A percentile compares a stretch with the other conserved stretches of the same genome.
Evolutionary conservation across 2,888 invertebrate species (phyloP).

Genomic region (Lasioglossum morio): DNA sequence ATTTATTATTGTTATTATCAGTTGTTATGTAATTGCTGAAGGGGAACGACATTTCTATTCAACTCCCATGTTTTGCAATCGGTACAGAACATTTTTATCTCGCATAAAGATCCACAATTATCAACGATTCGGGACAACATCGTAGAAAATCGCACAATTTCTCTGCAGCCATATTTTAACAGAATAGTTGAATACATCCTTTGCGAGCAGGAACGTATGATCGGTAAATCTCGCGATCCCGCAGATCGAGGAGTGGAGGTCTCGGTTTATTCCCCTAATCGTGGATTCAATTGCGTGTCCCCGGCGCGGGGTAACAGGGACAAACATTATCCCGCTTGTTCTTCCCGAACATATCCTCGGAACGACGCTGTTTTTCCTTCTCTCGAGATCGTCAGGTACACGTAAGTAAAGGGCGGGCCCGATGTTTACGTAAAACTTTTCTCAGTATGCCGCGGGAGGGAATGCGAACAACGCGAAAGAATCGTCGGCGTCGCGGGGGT

Average conservation of each 20-base stretch:
- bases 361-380: slow-evolving; percentile 46
- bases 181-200: background rate
- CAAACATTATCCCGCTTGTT: slow-evolving; percentile 58
- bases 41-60: too few relatives aligned
- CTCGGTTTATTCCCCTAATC: slow-evolving; percentile 32
- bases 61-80: too few relatives aligned
- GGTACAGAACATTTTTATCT: too few relatives aligned
- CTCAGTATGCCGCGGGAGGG: slow-evolving; percentile 39
- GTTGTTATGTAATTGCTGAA: too few relatives aligned
- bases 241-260: background rate
- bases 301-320: slow-evolving; percentile 37
- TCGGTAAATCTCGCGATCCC: background rate
- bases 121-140: too few relatives aligned
- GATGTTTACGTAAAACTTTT: slow-evolving; percentile 67
- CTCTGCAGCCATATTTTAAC: background rate
- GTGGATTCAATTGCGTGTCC: slow-evolving; percentile 32
- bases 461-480: slow-evolving; percentile 38
- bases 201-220: background rate
- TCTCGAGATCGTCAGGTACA: slow-evolving; percentile 49
- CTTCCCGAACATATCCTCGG: slow-evolving; percentile 32
- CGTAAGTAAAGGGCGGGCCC: slow-evolving; percentile 53
- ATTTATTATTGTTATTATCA: too few relatives aligned
- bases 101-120: too few relatives aligned
- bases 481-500: background rate
- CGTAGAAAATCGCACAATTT: too few relatives aligned